Conservation (phyloP, 2,113 vertebrate species). For the Carassius auratus region DNA sequence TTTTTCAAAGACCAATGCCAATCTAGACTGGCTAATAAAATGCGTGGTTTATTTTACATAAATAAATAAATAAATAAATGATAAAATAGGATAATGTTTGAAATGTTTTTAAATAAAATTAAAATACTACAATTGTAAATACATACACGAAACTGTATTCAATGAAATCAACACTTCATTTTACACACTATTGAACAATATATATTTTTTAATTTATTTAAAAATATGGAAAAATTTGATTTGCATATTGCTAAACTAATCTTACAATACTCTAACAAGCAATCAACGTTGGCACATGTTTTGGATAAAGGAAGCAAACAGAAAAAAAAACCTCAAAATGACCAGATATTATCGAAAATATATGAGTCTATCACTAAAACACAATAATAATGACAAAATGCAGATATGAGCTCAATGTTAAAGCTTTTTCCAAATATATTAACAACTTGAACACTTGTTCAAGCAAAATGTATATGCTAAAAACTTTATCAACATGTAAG, state of each 20-base stretch:
- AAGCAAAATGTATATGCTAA: not conserved
- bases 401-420: not conserved
- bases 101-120: not conserved
- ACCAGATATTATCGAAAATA: not conserved
- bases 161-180: not conserved
- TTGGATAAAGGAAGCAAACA: not conserved
- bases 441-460: not conserved
- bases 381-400: not conserved
- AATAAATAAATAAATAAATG: not conserved
- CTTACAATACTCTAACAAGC: not conserved
- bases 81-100: not conserved
- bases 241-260: not conserved
- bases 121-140: not conserved
- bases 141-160: not conserved
- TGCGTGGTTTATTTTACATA: not conserved
- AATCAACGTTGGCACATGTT: not conserved
- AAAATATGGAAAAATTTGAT: too few relatives aligned
- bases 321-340: not conserved
- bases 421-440: conserved; percentile 6
- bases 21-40: not conserved
- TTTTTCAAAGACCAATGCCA: not conserved
- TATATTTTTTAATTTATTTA: not conserved
- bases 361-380: not conserved
- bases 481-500: not conserved
- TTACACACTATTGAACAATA: not conserved